Percentiles rank a stretch among this genome's conserved stretches.
phyloP scores from a whole-genome alignment of 1,140 invertebrate species.

The Prorops nasuta region DNA sequence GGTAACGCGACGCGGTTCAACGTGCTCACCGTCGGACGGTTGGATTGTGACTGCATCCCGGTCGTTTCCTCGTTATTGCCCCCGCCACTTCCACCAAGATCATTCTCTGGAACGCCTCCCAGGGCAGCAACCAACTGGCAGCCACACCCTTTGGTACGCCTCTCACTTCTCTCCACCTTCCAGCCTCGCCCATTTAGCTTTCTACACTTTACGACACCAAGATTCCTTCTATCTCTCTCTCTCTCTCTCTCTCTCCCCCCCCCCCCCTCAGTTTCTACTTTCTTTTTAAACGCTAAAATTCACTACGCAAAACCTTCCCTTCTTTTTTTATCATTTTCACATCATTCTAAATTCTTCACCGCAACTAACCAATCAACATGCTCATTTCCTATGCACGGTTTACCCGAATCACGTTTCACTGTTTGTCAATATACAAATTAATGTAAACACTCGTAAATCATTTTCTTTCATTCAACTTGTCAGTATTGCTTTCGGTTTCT shows the following conservation, averaged over 20 bases:
- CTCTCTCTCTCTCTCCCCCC: neutral
- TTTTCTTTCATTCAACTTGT: too few species aligned
- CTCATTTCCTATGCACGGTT: too few species aligned
- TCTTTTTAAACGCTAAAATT: too few species aligned
- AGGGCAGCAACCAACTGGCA: neutral
- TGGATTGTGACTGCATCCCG: constrained; percentile 42
- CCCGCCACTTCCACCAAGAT: constrained; percentile 16
- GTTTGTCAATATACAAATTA: too few species aligned
- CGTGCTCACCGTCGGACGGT: constrained; percentile 35
- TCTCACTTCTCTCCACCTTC: neutral
- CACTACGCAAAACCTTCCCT: neutral
- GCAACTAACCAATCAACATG: too few species aligned
- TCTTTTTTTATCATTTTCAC: neutral
- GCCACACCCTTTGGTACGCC: constrained; percentile 6
- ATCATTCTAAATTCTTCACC: neutral
- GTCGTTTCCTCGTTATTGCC: constrained; percentile 17
- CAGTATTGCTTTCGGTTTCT: too few species aligned
- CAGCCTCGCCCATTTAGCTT: neutral
- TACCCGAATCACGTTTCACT: too few species aligned
- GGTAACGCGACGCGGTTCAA: constrained; percentile 21
- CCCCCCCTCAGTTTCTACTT: neutral
- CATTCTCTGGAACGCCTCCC: neutral
- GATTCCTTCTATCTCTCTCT: neutral
- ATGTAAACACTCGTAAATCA: too few species aligned
- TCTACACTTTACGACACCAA: too few species aligned